Conservation (phyloP, 1,140 invertebrate genomes). For the Caerostris darwini region DNA sequence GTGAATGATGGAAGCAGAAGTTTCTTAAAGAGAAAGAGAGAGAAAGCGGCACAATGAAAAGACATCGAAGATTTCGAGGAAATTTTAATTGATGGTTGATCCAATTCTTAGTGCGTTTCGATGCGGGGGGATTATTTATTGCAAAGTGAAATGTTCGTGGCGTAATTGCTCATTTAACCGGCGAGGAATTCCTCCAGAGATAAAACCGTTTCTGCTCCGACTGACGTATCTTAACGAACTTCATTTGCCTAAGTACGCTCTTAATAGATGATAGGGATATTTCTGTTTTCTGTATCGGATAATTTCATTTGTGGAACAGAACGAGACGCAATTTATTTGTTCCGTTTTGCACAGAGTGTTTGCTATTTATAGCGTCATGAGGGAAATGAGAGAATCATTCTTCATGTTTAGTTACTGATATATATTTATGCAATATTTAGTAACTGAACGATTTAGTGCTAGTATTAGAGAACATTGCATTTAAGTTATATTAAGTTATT, state of each 20-base stretch:
- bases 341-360: neutral
- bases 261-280: neutral
- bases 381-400: too few species aligned
- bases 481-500: too few species aligned
- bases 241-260: neutral
- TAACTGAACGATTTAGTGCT: too few species aligned
- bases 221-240: neutral
- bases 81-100: slow-evolving; percentile 18
- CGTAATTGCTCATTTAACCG: slow-evolving; percentile 1
- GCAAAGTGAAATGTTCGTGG: neutral
- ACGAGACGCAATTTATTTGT: neutral
- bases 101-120: neutral
- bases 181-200: neutral
- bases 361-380: neutral
- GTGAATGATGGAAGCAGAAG: neutral
- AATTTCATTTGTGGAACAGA: neutral
- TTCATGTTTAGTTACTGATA: too few species aligned
- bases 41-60: neutral
- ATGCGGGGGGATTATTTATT: slow-evolving; percentile 13
- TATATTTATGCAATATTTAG: too few species aligned
- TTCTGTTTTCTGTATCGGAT: neutral
- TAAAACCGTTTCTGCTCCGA: neutral
- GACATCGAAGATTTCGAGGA: neutral
- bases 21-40: neutral
- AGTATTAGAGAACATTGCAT: too few species aligned